A percentile compares a stretch with the other conserved stretches of the same genome.
Conservation (phyloP, 2,888 invertebrate species). For the Drosophila picticornis region DNA sequence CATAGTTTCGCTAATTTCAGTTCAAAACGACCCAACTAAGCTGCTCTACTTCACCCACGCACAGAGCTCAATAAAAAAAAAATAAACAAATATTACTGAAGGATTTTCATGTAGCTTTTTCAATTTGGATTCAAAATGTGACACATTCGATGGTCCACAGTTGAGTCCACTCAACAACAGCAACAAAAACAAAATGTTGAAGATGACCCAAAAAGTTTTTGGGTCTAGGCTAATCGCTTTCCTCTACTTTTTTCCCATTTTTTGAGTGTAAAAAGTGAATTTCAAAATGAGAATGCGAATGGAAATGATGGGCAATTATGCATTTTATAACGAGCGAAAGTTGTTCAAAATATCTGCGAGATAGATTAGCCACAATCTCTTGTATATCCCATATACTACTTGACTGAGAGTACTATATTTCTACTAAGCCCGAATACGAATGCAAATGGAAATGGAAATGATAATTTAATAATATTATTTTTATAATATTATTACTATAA, state of each 20-base stretch:
- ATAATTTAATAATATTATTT: too few relatives aligned
- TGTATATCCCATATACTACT: background rate
- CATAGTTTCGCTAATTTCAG: slow-evolving; percentile 46
- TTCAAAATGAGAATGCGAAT: background rate
- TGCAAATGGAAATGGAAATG: background rate
- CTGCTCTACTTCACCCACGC: slow-evolving; percentile 20
- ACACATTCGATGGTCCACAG: slow-evolving; percentile 12
- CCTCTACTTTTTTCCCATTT: background rate
- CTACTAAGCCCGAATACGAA: background rate
- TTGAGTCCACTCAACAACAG: slow-evolving; percentile 16
- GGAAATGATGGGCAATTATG: slow-evolving; percentile 6
- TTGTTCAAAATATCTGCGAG: slow-evolving; percentile 1
- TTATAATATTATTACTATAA: too few relatives aligned
- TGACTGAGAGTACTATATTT: background rate
- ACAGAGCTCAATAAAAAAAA: slow-evolving; percentile 12
- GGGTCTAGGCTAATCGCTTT: slow-evolving; percentile 15
- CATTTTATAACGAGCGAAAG: slow-evolving; percentile 4
- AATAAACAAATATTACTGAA: slow-evolving; percentile 44
- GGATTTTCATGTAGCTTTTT: slow-evolving; percentile 52
- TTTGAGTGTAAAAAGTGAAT: slow-evolving; percentile 3
- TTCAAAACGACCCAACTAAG: slow-evolving; percentile 52
- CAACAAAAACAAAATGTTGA: slow-evolving; percentile 13
- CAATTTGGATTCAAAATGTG: slow-evolving; percentile 32
- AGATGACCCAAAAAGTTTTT: slow-evolving; percentile 21
- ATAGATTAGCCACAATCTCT: background rate